Conservation (phyloP, 2,888 invertebrate genomes). For the Apotomis turbidana region DNA sequence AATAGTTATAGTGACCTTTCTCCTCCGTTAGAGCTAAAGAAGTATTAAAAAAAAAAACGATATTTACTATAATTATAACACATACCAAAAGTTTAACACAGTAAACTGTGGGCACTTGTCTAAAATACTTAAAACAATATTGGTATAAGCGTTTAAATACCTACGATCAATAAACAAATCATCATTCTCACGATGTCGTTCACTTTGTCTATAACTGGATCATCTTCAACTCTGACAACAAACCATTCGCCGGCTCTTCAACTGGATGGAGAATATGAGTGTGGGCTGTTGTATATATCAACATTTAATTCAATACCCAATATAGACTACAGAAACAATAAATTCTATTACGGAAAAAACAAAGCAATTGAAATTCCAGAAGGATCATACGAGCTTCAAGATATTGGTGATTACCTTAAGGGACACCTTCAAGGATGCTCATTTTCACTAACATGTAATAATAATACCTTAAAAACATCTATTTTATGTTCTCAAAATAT, state of each 20-base stretch:
- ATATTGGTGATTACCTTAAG: not conserved
- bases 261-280: slow-evolving; percentile 36
- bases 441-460: not conserved
- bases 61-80: slow-evolving; percentile 6
- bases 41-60: not conserved
- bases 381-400: not conserved
- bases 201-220: slow-evolving; percentile 4
- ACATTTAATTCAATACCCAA: slow-evolving; percentile 34
- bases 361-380: not conserved
- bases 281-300: slow-evolving; percentile 38
- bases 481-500: not conserved
- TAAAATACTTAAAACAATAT: slow-evolving; percentile 2
- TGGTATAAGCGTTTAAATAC: not conserved
- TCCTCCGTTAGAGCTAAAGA: not conserved
- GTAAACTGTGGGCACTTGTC: slow-evolving; percentile 12
- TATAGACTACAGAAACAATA: slow-evolving; percentile 24
- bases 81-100: not conserved
- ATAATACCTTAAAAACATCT: not conserved
- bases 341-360: slow-evolving; percentile 1
- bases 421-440: not conserved
- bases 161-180: not conserved
- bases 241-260: slow-evolving; percentile 3
- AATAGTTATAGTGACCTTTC: slow-evolving; percentile 3
- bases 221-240: not conserved
- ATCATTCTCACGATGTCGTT: slow-evolving; percentile 3